These are phyloP conservation scores for Mormyrus lacerda DNA, from an alignment of 2,113 vertebrate genomes.

Conservation along the genomic window DNA sequence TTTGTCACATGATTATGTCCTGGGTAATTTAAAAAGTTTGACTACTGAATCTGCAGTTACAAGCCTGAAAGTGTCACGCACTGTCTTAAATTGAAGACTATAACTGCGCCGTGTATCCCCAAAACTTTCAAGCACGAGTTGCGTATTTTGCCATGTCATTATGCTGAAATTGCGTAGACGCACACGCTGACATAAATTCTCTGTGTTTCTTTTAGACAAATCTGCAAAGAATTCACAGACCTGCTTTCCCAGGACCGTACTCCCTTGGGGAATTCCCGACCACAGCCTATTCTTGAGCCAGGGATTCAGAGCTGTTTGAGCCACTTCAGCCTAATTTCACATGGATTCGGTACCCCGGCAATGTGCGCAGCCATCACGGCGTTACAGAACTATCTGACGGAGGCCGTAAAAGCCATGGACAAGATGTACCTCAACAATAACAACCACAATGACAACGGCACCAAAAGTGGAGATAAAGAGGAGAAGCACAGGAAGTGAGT, in stretches of 20 bases:
- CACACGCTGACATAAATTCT: slow-evolving; percentile 35
- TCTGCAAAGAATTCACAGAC: slow-evolving; percentile 99
- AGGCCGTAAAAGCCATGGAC: slow-evolving; percentile 99
- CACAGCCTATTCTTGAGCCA: slow-evolving; percentile 95
- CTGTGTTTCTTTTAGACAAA: slow-evolving; percentile 74
- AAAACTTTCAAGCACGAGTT: not conserved
- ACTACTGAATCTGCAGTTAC: not conserved
- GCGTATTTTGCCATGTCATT: not conserved
- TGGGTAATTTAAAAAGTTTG: not conserved
- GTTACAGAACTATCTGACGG: slow-evolving; percentile 99
- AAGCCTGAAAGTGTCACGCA: not conserved
- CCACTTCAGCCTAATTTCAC: slow-evolving; percentile 99
- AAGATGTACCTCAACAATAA: slow-evolving; percentile 99
- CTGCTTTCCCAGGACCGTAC: slow-evolving; percentile 99
- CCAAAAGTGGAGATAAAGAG: slow-evolving; percentile 97
- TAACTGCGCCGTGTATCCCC: not conserved
- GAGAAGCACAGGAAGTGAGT: slow-evolving; percentile 98
- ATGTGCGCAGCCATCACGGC: slow-evolving; percentile 94
- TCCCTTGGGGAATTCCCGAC: slow-evolving; percentile 93
- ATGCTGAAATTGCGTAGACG: not conserved
- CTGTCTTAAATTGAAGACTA: not conserved
- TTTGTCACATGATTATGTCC: not conserved
- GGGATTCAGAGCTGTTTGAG: slow-evolving; percentile 99
- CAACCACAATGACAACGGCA: slow-evolving; percentile 92
- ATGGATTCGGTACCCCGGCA: slow-evolving; percentile 95